These are phyloP conservation scores for Ectobius pallidus DNA, from an alignment of 2,888 invertebrate genomes.

Conservation along the genomic window DNA sequence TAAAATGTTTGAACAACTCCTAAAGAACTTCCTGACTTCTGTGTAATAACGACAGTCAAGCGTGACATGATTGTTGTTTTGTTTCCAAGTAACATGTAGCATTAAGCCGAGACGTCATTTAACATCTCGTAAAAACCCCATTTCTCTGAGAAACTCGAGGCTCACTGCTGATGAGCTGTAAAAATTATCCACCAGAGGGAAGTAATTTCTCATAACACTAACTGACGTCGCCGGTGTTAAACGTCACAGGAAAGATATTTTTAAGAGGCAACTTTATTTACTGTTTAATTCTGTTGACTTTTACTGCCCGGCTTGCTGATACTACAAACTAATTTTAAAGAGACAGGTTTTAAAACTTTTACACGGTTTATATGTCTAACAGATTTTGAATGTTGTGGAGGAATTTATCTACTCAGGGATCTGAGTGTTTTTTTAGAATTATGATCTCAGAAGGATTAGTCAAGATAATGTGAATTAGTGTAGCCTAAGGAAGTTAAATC, in stretches of 20 bases:
- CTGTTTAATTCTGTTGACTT: neutral
- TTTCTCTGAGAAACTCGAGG: neutral
- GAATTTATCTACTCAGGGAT: no score
- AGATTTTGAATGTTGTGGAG: neutral
- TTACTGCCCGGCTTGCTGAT: neutral
- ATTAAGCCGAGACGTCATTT: neutral
- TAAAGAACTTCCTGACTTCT: no score
- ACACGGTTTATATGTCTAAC: neutral
- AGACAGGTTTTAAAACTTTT: neutral
- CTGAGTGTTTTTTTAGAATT: no score
- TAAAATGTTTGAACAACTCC: no score
- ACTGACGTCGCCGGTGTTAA: neutral
- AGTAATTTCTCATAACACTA: conserved; percentile 19
- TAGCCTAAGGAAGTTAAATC: no score
- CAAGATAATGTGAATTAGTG: no score
- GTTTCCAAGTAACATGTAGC: neutral
- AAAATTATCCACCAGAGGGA: conserved; percentile 7
- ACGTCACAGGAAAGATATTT: neutral
- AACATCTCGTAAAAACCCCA: neutral
- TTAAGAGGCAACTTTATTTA: conserved; percentile 1
- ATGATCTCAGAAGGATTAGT: no score
- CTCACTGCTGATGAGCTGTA: conserved; percentile 6
- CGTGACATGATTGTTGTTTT: no score
- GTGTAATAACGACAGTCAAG: no score
- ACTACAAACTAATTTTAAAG: neutral